These are phyloP conservation scores for Carterocephalus palaemon DNA, from an alignment of 2,888 invertebrate species.

Conservation along the genomic window DNA sequence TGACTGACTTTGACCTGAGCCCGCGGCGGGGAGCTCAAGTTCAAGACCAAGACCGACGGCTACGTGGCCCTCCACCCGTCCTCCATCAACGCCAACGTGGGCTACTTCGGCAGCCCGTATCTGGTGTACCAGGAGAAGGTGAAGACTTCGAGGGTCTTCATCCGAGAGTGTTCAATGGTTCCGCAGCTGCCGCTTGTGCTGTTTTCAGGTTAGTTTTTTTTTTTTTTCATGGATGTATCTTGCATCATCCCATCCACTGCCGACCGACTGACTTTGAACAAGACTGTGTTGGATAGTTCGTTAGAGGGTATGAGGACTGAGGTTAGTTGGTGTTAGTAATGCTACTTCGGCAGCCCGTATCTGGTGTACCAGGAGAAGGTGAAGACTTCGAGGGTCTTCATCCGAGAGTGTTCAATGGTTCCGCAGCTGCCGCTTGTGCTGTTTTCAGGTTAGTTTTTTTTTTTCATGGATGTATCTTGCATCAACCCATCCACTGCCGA, in stretches of 20 bases:
- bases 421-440: conserved; percentile 85
- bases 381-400: conserved; percentile 87
- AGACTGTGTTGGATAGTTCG: conserved; percentile 84
- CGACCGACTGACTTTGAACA: too few species aligned
- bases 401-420: conserved; percentile 89
- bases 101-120: conserved; percentile 85
- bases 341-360: conserved; percentile 85
- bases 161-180: conserved; percentile 89
- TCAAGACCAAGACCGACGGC: conserved; percentile 86
- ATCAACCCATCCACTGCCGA: too few species aligned
- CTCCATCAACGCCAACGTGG: conserved; percentile 83
- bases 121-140: conserved; percentile 91
- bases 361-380: conserved; percentile 91
- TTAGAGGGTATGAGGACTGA: conserved; percentile 88
- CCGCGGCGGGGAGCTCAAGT: conserved; percentile 85
- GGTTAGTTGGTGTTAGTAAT: conserved; percentile 83
- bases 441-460: conserved; percentile 74
- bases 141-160: conserved; percentile 87
- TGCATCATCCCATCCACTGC: too few species aligned
- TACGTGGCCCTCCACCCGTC: conserved; percentile 87
- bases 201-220: conserved; percentile 74
- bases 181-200: conserved; percentile 85
- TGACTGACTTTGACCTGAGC: too few species aligned
- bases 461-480: too few species aligned
- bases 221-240: too few species aligned